Percentiles rank a stretch among this genome's conserved stretches.
These are phyloP conservation scores for Trogon surrucura DNA, from an alignment of 2,113 vertebrate species.

Conservation along the genomic window DNA sequence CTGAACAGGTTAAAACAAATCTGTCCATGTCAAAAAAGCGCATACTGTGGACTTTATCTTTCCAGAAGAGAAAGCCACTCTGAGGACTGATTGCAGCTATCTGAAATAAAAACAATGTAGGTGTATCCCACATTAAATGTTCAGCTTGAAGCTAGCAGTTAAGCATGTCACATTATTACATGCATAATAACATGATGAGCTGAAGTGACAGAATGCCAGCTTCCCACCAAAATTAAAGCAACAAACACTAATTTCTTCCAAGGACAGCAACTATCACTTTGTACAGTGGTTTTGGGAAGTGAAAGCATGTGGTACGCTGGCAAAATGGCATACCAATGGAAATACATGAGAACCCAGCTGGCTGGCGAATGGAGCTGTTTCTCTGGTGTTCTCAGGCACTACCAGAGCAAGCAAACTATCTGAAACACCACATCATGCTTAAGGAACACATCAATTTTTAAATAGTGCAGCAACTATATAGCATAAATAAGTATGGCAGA, in stretches of 20 bases:
- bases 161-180: constrained; percentile 63
- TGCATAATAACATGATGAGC: constrained; percentile 59
- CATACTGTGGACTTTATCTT: neutral
- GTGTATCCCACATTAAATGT: constrained; percentile 18
- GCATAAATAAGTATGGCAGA: neutral
- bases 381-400: neutral
- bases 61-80: constrained; percentile 7
- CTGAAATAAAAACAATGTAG: constrained; percentile 21
- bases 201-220: constrained; percentile 57
- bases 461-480: neutral
- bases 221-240: constrained; percentile 60
- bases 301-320: neutral
- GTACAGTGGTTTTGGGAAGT: neutral
- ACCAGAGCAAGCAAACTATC: neutral
- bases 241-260: constrained; percentile 49
- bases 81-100: constrained; percentile 13
- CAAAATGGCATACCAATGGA: neutral
- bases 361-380: neutral
- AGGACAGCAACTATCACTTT: neutral
- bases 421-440: neutral
- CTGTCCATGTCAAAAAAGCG: neutral
- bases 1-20: neutral
- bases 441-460: neutral
- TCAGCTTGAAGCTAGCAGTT: constrained; percentile 68
- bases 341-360: neutral